phyloP scores from a whole-genome alignment of 2,888 invertebrate genomes.

The Antheraea yamamai region DNA sequence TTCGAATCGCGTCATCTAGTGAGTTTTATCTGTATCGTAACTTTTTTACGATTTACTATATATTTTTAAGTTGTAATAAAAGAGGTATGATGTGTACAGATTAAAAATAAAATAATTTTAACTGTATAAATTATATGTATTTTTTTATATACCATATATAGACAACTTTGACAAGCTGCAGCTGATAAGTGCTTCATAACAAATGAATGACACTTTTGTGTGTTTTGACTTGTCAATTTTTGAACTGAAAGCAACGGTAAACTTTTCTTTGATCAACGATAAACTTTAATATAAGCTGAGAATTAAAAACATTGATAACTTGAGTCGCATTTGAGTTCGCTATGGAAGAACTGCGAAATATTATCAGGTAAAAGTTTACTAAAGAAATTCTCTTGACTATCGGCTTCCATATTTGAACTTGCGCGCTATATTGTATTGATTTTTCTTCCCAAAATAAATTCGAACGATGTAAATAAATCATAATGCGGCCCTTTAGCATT shows the following conservation, averaged over 20 bases:
- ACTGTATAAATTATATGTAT: not conserved
- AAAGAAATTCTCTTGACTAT: conserved; percentile 27
- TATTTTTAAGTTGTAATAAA: no score
- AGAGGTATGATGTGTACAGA: not conserved
- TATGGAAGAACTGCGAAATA: conserved; percentile 53
- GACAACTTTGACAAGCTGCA: conserved; percentile 14
- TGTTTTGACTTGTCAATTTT: conserved; percentile 24
- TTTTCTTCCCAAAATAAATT: conserved; percentile 76
- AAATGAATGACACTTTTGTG: conserved; percentile 8
- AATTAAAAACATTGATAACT: not conserved
- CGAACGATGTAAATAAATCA: conserved; percentile 80
- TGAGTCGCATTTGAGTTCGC: not conserved
- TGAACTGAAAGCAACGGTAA: conserved; percentile 40
- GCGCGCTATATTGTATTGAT: conserved; percentile 79
- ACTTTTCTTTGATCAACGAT: conserved; percentile 11
- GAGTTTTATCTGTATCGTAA: not conserved
- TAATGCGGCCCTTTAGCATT: conserved; percentile 58
- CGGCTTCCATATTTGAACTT: conserved; percentile 62
- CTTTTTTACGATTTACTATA: no score
- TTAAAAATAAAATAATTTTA: not conserved
- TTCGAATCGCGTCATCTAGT: not conserved
- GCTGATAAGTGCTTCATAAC: conserved; percentile 8
- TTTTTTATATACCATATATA: not conserved
- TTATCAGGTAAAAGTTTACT: conserved; percentile 51
- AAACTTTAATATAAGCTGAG: not conserved